Conservation (phyloP, 2,888 invertebrate genomes). For the Oasisia sp. region DNA sequence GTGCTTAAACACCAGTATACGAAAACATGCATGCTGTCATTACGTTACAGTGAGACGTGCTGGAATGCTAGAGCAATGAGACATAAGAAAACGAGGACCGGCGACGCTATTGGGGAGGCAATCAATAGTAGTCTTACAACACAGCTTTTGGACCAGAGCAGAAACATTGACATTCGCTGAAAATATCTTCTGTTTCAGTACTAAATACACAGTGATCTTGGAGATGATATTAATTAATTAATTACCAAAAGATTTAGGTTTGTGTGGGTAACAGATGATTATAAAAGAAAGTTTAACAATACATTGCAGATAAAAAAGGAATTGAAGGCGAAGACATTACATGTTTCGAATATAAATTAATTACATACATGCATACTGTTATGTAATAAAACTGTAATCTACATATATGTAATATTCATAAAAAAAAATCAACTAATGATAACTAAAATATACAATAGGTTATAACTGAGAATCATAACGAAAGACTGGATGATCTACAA, state of each 20-base stretch:
- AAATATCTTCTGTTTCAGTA: not conserved
- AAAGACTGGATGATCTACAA: not conserved
- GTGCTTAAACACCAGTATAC: not conserved
- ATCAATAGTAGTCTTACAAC: not conserved
- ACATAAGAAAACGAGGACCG: no score
- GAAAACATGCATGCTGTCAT: not conserved
- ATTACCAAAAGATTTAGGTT: not conserved
- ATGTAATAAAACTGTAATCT: not conserved
- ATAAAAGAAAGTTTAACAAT: not conserved
- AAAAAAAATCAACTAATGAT: not conserved
- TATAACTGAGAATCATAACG: not conserved
- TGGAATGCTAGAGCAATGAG: not conserved
- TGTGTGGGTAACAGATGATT: not conserved
- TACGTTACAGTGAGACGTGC: not conserved
- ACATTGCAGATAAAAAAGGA: not conserved
- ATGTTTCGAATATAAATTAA: not conserved
- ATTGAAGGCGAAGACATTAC: not conserved
- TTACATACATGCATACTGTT: not conserved
- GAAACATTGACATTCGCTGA: no score
- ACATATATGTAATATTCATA: not conserved
- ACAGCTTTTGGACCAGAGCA: not conserved
- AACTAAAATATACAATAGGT: not conserved
- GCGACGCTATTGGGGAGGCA: not conserved
- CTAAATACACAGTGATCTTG: not conserved
- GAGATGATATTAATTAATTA: not conserved